Evolutionary conservation across 2,888 invertebrate species (phyloP), one percentile per base, ranked within the genome.

Genomic region (Lepidochitona cinerea): DNA sequence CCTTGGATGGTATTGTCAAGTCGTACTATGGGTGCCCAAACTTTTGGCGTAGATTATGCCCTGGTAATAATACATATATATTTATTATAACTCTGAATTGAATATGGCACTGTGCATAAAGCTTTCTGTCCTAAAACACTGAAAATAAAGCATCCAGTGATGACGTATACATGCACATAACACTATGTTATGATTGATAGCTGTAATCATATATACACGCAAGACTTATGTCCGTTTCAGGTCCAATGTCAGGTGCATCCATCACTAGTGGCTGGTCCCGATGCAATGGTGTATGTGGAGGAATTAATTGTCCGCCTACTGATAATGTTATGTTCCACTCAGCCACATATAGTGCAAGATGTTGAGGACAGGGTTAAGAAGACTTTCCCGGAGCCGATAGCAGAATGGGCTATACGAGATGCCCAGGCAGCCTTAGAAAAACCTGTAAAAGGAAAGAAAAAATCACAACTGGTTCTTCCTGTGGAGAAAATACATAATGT

Each of bases 341-440:
- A 88, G 77, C 90, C 89, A 12, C 89, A 89, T 77, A 82, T 79
- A 2, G 83, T 85, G 18, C 84, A 85, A 53, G 98, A 98, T 92
- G 96, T 98, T 83, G 97, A 98, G 89, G 97, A 97, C 85, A 93
- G 97, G 79, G 97, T 98, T 41, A 94, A 95, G 80, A 95, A 95
- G 83, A 96, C 96, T 71, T 97, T 98, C 92, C 98, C 98, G n/a
- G 95, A 95, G 23, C 97, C 98, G 3, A 95, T 98, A 83, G 97
- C 97, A 92, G 94, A 94, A 89, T 98, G 97, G 97, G 97, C 97
- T 68, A 93, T 97, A 75, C 93, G 93, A 79, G 97, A 98, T 90
- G 98, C 97, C 26, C 94, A 95, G 81, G 95, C 95, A 87, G 95
- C 95, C 68, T 92, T 95, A 77, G 95, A 95, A 84, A 94, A 94